Percentiles rank a stretch among this genome's conserved stretches.
Conservation (phyloP, 2,113 vertebrate genomes). For the Scytalopus superciliaris region DNA sequence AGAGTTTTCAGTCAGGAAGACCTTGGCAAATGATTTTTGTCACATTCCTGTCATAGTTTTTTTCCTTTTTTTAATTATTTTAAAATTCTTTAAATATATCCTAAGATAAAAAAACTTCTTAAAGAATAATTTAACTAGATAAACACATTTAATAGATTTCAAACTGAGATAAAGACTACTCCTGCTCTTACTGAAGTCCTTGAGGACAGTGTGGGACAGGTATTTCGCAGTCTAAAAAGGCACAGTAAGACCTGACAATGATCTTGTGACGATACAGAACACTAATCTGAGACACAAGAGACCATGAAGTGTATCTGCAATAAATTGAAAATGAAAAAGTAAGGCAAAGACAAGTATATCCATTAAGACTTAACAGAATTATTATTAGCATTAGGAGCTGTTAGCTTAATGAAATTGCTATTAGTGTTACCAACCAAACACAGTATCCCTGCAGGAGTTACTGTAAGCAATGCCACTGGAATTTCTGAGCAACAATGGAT, state of each 20-base stretch:
- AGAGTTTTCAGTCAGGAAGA: neutral
- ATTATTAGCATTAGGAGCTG: neutral
- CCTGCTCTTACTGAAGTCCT: neutral
- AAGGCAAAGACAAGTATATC: neutral
- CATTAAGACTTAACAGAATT: neutral
- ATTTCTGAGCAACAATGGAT: neutral
- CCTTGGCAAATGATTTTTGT: neutral
- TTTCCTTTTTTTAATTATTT: neutral
- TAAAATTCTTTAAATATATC: neutral
- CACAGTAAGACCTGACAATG: neutral
- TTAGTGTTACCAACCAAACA: neutral
- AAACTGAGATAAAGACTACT: neutral
- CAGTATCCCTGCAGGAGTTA: neutral
- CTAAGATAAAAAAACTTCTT: neutral
- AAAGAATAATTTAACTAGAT: neutral
- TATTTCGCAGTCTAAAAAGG: neutral
- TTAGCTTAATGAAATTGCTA: conserved; percentile 24
- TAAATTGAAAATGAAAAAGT: neutral
- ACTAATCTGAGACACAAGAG: conserved; percentile 12
- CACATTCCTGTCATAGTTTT: neutral
- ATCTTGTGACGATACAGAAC: neutral
- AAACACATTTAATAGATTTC: neutral
- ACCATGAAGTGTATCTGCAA: neutral
- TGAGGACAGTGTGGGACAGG: neutral
- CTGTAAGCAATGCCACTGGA: neutral